Evolutionary conservation across 2,888 invertebrate species (phyloP), one percentile per base, ranked within the genome.

Genomic region (Metopia argyrocephala): DNA sequence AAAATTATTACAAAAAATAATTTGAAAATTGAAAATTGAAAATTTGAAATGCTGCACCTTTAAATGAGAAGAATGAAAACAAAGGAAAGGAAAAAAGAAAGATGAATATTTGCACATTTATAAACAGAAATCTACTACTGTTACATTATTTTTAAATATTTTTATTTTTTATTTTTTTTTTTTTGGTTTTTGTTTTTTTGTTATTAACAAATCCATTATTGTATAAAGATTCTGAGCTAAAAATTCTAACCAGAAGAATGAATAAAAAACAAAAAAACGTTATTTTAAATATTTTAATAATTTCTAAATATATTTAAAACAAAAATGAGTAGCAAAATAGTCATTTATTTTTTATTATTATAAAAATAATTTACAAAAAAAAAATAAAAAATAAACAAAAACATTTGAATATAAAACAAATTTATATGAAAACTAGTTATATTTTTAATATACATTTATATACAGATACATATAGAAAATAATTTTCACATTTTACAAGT

Each of bases 311-410:
- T 31, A 69, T 23, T 25, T 52, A 52, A 50, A 65, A 59, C 38
- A 21, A 79, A 82, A 83, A 84, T 84, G 84, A 84, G 84, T 84
- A 84, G 83, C 79, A 79, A 79, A 76, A 84, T 84, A 84, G 84
- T 84, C 84, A 84, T 83, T 84, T 73, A 70, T 82, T 79, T 79
- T 82, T 57, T 78, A 65, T 74, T 74, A 38, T 12, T 9, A 15
- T 38, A 38, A n/a, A n/a, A 12, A 15, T 38, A 69, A 70, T 38
- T 56, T 71, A 54, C 65, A 71, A 31, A 62, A 59, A 61, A 48
- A 45, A n/a, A 70, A 28, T 52, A 65, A 28, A 21, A 23, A 57
- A 45, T 15, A 50, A 50, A 28, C 20, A n/a, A 50, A 20, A 50
- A 25, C 6, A 46, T n/a, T 56, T 27, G 7, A 18, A 27, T 56